These are phyloP conservation scores for Menura novaehollandiae DNA, from an alignment of 2,113 vertebrate species.

Conservation along the genomic window DNA sequence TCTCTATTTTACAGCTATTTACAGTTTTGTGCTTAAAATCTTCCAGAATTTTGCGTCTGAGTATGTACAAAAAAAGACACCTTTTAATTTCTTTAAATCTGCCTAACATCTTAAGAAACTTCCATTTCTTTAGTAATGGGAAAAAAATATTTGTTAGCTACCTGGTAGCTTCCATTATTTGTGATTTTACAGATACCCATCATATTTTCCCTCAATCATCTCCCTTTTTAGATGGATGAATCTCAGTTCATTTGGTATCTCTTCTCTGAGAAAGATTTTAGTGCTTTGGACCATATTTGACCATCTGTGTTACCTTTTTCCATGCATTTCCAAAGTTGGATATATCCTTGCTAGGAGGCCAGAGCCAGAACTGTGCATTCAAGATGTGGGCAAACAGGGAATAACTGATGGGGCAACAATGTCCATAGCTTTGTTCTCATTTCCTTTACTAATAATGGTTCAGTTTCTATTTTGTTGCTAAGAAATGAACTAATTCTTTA, in stretches of 20 bases:
- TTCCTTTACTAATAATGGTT: background rate
- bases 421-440: background rate
- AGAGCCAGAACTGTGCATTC: background rate
- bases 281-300: background rate
- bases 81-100: background rate
- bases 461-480: background rate
- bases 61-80: background rate
- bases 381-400: background rate
- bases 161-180: background rate
- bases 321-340: rapidly evolving
- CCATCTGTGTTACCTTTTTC: background rate
- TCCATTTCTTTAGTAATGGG: background rate
- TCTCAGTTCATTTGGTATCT: background rate
- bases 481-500: background rate
- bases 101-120: background rate
- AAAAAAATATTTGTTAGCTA: background rate
- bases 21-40: background rate
- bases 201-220: background rate
- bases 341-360: background rate
- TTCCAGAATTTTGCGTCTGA: background rate
- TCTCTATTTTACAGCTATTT: background rate
- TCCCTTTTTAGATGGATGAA: background rate
- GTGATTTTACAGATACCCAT: background rate
- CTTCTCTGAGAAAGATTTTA: background rate
- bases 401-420: background rate